Base-by-base conservation (phyloP, 2,113 vertebrate species). In the Protobothrops mucrosquamatus region DNA sequence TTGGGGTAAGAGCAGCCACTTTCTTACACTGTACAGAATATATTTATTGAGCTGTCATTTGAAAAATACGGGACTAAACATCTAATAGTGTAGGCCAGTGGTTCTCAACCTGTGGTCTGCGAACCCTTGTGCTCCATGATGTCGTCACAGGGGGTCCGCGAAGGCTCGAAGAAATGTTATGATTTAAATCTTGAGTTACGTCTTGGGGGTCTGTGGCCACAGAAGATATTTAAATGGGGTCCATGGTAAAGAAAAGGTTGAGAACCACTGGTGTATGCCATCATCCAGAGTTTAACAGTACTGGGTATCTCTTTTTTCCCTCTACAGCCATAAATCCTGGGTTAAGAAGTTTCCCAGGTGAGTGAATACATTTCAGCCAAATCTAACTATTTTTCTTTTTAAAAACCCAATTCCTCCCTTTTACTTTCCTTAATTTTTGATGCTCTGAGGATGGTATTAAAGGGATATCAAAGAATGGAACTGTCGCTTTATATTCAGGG, bases 1-100 rank as follows among this genome's bases (percentile, higher is more conserved):
- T 97, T 99, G 97, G 99, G 99, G 99, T 99, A 98, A 98, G 98
- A 92, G 23, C 59, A 43, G 61, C 91, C 39, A 39, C 95, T 96
- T 88, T 93, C 15, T 94, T 96, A 94, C 96, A 23, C 86, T 94
- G 5, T 34, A 81, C 39, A 94, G 9, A 90, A 46, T 88, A 39
- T 89, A 20, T 0, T 89, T 88, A 55, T 74, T 74, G 91, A 86
- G 15, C 22, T 61, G n/a, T 51, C 20, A 6, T 0, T 87, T 0
- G 91, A 92, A 43, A 95, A 93, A 93, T 91, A 22, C 39, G 90
- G 89, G 89, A 59, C 29, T n/a, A 87, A 61, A 86, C 94, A 39
- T 86, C 92, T 88, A 46, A 90, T 95, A 94, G 93, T 89, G n/a
- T 59, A 5, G 69, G 94, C 26, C 39, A 23, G 29, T n/a, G 29